Conservation (phyloP, 2,113 vertebrate species). For the Sarotherodon lohbergeri region DNA sequence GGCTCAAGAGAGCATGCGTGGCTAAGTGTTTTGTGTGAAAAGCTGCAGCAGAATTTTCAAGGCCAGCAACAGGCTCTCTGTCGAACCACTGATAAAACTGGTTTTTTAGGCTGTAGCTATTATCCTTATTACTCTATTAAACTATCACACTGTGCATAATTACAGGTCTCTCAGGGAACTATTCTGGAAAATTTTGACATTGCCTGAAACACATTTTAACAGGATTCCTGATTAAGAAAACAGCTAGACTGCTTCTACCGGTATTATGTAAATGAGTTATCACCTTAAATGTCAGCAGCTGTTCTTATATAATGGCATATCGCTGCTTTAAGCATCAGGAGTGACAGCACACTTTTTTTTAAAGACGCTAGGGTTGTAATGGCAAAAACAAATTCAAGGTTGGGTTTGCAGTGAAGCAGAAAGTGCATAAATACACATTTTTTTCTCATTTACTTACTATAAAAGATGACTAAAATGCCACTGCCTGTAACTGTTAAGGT, state of each 20-base stretch:
- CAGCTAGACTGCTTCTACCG: background rate
- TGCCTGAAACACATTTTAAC: background rate
- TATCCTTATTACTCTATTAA: background rate
- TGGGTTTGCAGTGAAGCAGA: background rate
- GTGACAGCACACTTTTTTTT: background rate
- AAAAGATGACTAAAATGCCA: background rate
- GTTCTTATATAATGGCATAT: background rate
- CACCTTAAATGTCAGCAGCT: background rate
- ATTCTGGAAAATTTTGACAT: background rate
- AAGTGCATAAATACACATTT: background rate
- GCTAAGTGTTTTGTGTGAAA: conserved; percentile 39
- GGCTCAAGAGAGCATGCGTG: conserved; percentile 7
- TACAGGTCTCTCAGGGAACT: background rate
- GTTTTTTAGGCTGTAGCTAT: background rate
- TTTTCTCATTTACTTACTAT: background rate
- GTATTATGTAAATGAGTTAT: background rate
- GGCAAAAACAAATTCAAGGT: background rate
- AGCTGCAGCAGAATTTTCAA: conserved; percentile 10
- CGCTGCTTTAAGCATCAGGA: background rate
- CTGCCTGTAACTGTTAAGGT: background rate
- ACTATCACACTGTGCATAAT: background rate
- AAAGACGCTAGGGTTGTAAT: background rate
- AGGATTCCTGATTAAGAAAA: background rate
- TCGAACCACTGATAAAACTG: background rate
- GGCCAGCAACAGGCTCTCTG: background rate